Conservation (phyloP, 2,113 vertebrate species). For the Elanoides forficatus region DNA sequence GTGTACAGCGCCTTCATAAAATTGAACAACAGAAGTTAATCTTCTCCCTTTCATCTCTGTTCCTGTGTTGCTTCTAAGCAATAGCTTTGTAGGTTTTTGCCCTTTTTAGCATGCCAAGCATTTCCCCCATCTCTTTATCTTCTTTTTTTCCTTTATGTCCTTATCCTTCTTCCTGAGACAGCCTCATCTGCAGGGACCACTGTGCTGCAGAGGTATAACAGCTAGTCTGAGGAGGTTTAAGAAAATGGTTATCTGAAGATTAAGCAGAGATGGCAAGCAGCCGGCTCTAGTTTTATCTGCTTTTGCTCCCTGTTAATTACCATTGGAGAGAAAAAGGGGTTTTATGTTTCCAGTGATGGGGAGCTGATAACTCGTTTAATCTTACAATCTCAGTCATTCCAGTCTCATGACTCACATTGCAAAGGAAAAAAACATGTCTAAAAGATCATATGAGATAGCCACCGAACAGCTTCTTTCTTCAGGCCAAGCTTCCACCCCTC, state of each 20-base stretch:
- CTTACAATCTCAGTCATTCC: background rate
- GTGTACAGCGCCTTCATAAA: background rate
- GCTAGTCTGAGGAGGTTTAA: background rate
- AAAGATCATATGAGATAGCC: background rate
- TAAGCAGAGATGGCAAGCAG: background rate
- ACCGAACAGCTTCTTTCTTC: background rate
- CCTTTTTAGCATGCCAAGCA: background rate
- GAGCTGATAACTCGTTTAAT: background rate
- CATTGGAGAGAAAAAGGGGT: background rate
- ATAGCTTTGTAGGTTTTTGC: background rate
- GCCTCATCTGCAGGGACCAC: background rate
- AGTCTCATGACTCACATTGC: background rate
- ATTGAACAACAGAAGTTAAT: background rate
- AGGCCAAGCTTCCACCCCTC: background rate
- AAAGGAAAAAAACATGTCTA: background rate
- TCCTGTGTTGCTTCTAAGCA: background rate
- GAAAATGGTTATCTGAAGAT: background rate
- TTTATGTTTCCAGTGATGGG: slow-evolving; percentile 10
- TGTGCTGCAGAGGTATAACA: background rate
- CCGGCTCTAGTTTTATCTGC: background rate
- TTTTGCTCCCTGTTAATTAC: slow-evolving; percentile 15
- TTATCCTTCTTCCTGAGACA: slow-evolving; percentile 4
- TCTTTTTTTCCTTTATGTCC: background rate
- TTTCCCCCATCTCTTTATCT: slow-evolving; percentile 23
- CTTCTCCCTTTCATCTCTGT: slow-evolving; percentile 5